These are phyloP conservation scores for Tokudaia muenninki DNA, from an alignment of 2,797 vertebrate genomes.

Conservation along the genomic window DNA sequence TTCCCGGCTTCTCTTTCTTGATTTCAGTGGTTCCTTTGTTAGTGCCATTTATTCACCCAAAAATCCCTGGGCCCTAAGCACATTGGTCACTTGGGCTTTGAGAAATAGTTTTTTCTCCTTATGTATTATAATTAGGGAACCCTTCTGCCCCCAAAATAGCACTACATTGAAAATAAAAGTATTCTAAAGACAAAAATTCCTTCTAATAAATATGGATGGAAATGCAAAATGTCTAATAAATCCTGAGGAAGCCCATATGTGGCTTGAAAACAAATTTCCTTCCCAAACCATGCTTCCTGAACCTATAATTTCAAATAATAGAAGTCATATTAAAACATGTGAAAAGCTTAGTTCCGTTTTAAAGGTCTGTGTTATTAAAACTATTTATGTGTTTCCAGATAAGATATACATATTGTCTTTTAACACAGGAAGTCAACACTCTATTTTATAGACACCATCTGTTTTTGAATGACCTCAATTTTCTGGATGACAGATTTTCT, in stretches of 20 bases:
- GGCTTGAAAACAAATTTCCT: conserved; percentile 60
- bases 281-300: conserved; percentile 14
- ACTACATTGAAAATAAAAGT: conserved; percentile 64
- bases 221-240: conserved; percentile 21
- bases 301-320: conserved; percentile 63
- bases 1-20: conserved; percentile 11
- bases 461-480: conserved; percentile 87
- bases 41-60: not conserved
- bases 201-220: conserved; percentile 77
- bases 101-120: not conserved
- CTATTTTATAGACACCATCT: conserved; percentile 85
- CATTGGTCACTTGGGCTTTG: not conserved
- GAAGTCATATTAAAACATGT: conserved; percentile 45
- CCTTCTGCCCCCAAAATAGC: conserved; percentile 36
- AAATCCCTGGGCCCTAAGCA: not conserved
- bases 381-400: not conserved
- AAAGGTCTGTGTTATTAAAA: conserved; percentile 62
- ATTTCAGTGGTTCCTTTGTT: not conserved
- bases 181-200: conserved; percentile 75
- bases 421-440: conserved; percentile 80
- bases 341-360: conserved; percentile 29
- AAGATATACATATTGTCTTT: conserved; percentile 74
- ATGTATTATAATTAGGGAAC: conserved; percentile 56
- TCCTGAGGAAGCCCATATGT: conserved; percentile 12
- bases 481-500: conserved; percentile 87